phyloP scores from a whole-genome alignment of 1,140 invertebrate species.

The Antheraea mylitta region DNA sequence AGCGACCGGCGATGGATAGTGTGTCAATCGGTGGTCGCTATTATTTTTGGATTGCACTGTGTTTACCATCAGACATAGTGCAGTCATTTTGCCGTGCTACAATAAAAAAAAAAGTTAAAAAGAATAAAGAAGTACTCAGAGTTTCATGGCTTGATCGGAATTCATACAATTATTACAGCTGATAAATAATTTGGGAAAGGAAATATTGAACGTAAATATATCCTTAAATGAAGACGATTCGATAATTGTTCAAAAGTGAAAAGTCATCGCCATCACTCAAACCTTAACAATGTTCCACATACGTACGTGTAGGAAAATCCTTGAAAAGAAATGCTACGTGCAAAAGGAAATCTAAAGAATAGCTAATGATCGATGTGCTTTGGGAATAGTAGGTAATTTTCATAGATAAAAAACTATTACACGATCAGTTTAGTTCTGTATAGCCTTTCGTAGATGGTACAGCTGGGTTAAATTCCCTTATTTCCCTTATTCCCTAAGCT shows the following conservation, averaged over 20 bases:
- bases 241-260: background rate
- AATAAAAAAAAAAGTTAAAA: no score
- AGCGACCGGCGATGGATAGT: no score
- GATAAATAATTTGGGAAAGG: background rate
- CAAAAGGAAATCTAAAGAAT: background rate
- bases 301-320: background rate
- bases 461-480: background rate
- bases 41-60: no score
- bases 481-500: no score
- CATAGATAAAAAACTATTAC: background rate
- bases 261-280: background rate
- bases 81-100: no score
- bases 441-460: background rate
- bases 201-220: background rate
- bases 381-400: background rate
- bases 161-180: no score
- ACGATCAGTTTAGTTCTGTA: background rate
- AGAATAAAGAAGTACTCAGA: no score
- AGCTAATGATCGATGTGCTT: background rate
- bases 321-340: background rate
- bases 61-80: no score
- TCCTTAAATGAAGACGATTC: background rate
- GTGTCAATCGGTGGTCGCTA: no score
- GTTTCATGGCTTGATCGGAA: no score
- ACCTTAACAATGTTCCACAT: background rate